Conservation (phyloP, 2,113 vertebrate species). For the Antechinus flavipes region DNA sequence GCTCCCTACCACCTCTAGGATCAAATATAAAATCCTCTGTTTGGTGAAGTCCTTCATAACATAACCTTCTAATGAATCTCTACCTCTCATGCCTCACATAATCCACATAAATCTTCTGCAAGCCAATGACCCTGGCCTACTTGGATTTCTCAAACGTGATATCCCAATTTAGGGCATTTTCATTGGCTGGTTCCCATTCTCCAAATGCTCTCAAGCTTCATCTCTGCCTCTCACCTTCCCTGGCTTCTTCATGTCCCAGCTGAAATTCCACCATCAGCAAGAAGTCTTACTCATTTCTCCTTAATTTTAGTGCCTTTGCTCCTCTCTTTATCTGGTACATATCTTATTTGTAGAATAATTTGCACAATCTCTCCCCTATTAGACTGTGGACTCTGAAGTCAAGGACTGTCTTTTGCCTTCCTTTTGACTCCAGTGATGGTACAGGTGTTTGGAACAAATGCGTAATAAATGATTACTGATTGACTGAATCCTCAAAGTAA, state of each 20-base stretch:
- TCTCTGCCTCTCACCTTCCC: not conserved
- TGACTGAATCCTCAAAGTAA: not conserved
- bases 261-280: not conserved
- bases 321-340: not conserved
- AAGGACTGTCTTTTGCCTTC: not conserved
- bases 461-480: not conserved
- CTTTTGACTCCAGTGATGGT: fast-evolving
- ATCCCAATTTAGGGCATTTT: not conserved
- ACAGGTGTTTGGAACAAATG: not conserved
- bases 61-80: not conserved
- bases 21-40: not conserved
- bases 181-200: not conserved
- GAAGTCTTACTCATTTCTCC: not conserved
- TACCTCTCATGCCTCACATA: not conserved
- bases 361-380: too few relatives aligned
- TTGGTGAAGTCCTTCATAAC: not conserved
- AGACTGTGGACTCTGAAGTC: not conserved
- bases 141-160: not conserved
- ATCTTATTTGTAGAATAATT: too few relatives aligned
- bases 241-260: not conserved
- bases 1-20: not conserved
- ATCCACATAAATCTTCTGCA: not conserved
- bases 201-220: not conserved
- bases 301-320: not conserved
- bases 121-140: not conserved